Base-by-base conservation (phyloP, 2,113 vertebrate genomes). In the Syrmaticus mikado region DNA sequence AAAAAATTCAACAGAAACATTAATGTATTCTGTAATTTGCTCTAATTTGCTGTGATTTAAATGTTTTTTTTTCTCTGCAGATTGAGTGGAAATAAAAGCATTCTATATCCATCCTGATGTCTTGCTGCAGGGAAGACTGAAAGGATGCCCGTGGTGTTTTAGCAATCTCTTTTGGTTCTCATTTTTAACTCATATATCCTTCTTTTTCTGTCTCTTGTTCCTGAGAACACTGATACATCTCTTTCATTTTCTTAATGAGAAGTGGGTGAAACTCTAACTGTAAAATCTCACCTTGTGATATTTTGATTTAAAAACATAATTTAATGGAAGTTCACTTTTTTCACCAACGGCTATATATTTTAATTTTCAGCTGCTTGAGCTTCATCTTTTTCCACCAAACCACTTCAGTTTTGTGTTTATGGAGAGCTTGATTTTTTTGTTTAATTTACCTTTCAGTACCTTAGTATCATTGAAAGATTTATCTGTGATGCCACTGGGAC, bases 381-480 rank as follows among this genome's bases (percentile, higher is more conserved):
- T 1, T 64, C 8, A 28, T 70, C 3, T 55, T 62, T 74, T 75
- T 81, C 19, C 16, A 68, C 9, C 14, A 71, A 64, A 3, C 14
- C 2, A 11, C 83, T 82, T 84, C 48, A 20, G 4, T 2, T 82
- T 20, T 40, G 2, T 1, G 2, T 46, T 3, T 19, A 52, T 7
- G 58, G 32, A 60, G 13, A 76, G 1, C 15, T 62, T 87, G 14
- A 65, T 34, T 87, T 34, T 22, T 87, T 74, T 77, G 7, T 41
- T 81, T 30, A 82, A 12, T 76, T 43, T 93, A 60, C 20, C 2
- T 95, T 95, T 77, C 85, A 98, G 98, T 58, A 89, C 48, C 27
- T 91, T 98, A 18, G 13, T 46, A 46, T 94, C 95, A 15, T 32
- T 97, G 46, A 96, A 97, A 64, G 94, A 96, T 76, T 72, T 96